Conservation (phyloP, 1,140 invertebrate species). For the Listronotus oregonensis region DNA sequence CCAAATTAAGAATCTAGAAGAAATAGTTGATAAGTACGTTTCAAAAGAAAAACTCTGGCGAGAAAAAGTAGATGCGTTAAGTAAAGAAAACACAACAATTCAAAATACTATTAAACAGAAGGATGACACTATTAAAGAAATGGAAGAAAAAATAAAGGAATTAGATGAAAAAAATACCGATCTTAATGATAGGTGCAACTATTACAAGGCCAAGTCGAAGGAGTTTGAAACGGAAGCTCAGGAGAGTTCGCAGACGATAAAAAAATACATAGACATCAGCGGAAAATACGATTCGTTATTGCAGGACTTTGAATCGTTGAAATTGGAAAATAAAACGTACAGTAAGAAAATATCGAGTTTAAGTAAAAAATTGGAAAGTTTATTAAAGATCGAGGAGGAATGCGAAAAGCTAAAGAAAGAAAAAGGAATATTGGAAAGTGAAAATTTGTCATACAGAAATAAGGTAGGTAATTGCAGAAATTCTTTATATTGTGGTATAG, state of each 20-base stretch:
- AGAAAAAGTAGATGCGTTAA: slow-evolving; percentile 13
- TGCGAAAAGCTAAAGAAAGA: slow-evolving; percentile 46
- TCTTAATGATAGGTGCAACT: slow-evolving; percentile 38
- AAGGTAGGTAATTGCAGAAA: slow-evolving; percentile 45
- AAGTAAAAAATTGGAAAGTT: slow-evolving; percentile 19
- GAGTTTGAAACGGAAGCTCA: slow-evolving; percentile 28
- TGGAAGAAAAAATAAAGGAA: slow-evolving; percentile 38
- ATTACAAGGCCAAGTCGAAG: slow-evolving; percentile 42
- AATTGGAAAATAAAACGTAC: slow-evolving; percentile 25
- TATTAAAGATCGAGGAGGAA: slow-evolving; percentile 16
- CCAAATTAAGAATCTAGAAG: slow-evolving; percentile 25
- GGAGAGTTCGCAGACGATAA: slow-evolving; percentile 44
- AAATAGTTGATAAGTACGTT: slow-evolving; percentile 25
- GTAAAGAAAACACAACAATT: slow-evolving; percentile 21
- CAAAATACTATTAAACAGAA: slow-evolving; percentile 25
- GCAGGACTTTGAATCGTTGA: slow-evolving; percentile 43
- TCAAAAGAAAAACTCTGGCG: slow-evolving; percentile 24
- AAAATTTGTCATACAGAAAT: slow-evolving; percentile 30
- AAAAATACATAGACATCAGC: slow-evolving; percentile 52
- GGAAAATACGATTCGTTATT: slow-evolving; percentile 50
- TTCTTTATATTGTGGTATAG: too few relatives aligned
- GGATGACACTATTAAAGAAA: slow-evolving; percentile 32
- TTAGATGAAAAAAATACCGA: slow-evolving; percentile 36
- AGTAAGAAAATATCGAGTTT: slow-evolving; percentile 5
- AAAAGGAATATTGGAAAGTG: slow-evolving; percentile 37